Percentiles rank a stretch among this genome's conserved stretches.
Evolutionary conservation across 2,113 vertebrate genomes (phyloP).

Genomic region (Hemichromis elongatus): DNA sequence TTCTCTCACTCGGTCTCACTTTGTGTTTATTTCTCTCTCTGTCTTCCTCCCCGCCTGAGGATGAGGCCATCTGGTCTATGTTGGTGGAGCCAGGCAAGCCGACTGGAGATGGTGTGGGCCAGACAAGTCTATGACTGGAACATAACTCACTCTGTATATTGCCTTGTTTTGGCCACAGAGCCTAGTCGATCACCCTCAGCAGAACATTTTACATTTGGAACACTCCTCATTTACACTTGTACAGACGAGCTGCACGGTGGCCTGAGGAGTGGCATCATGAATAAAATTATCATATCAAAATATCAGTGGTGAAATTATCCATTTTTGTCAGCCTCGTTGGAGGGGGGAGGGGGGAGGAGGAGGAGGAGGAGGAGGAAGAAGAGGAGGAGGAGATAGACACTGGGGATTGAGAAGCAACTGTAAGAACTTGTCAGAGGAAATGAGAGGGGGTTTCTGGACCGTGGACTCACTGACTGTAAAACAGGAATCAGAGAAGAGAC

Average conservation of each 20-base stretch:
- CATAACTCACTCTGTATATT: conserved; percentile 41
- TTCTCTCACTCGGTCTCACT: conserved; percentile 36
- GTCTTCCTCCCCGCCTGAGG: conserved; percentile 30
- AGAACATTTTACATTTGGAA: conserved; percentile 59
- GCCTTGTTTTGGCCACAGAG: conserved; percentile 50
- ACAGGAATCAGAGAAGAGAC: conserved; percentile 36
- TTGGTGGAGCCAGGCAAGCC: conserved; percentile 51
- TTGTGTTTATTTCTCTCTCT: conserved; percentile 5
- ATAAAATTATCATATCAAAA: conserved; percentile 60
- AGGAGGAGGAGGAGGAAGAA: background rate
- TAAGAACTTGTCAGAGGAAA: conserved; percentile 59
- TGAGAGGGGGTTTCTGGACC: conserved; percentile 38
- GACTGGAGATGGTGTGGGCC: conserved; percentile 35
- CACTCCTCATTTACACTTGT: conserved; percentile 47
- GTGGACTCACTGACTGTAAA: conserved; percentile 41
- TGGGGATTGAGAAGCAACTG: conserved; percentile 53
- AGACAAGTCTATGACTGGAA: conserved; percentile 46
- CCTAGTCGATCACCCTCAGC: conserved; percentile 19
- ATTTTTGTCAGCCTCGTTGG: background rate
- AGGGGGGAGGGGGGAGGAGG: background rate
- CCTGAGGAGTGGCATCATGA: conserved; percentile 47
- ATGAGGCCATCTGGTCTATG: conserved; percentile 61
- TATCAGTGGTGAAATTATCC: conserved; percentile 31
- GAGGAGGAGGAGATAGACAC: background rate
- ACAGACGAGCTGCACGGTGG: conserved; percentile 27